These are phyloP conservation scores for Hemiscyllium ocellatum DNA, from an alignment of 2,113 vertebrate genomes.

Conservation along the genomic window DNA sequence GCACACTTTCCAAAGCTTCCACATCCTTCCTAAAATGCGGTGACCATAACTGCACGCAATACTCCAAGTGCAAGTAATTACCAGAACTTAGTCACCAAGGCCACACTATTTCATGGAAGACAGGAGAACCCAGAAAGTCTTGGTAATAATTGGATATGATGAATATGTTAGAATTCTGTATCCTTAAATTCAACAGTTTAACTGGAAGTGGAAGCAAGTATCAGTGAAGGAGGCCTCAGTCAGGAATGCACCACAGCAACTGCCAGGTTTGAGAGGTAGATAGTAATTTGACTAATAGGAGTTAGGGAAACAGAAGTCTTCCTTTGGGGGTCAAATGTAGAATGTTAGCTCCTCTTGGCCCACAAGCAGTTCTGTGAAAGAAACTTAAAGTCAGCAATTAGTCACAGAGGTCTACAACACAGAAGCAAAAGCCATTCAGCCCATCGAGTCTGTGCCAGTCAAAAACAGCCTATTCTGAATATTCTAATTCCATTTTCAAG, in stretches of 20 bases:
- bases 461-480: no score
- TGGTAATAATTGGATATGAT: background rate
- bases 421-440: no score
- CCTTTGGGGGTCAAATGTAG: background rate
- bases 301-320: background rate
- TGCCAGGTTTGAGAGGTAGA: background rate
- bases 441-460: no score
- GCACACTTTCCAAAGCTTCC: no score
- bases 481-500: no score
- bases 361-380: background rate
- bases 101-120: background rate
- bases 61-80: no score
- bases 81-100: background rate
- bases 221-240: background rate
- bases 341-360: background rate
- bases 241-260: background rate
- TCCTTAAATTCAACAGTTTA: background rate
- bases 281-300: background rate
- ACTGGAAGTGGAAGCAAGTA: background rate
- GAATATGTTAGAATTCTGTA: background rate
- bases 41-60: no score
- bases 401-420: no score
- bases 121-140: background rate
- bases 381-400: background rate
- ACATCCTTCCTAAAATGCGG: no score